Percentiles rank a stretch among this genome's conserved stretches.
Conservation (phyloP, 2,113 vertebrate genomes). For the Crypturellus undulatus region DNA sequence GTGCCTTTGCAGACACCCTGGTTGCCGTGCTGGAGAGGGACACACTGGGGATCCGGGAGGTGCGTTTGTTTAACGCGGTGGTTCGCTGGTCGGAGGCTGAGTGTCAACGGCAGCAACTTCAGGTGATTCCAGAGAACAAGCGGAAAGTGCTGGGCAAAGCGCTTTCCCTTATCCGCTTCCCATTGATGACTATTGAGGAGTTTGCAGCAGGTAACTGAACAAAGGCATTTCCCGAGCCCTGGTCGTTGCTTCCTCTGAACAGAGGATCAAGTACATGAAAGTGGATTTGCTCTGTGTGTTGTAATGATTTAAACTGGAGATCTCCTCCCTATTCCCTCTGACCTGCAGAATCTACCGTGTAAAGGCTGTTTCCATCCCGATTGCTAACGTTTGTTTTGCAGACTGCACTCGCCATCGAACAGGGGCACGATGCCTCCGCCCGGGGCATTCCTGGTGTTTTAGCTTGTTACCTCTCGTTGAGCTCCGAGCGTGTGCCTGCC, state of each 20-base stretch:
- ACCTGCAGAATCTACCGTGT: neutral
- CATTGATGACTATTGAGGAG: constrained; percentile 98
- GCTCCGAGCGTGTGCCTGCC: neutral
- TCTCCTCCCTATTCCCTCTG: neutral
- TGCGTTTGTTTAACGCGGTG: constrained; percentile 90
- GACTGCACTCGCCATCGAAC: neutral
- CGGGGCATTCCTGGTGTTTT: accelerated
- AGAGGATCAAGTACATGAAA: neutral
- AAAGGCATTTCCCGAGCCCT: constrained; percentile 7
- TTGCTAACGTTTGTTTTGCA: neutral
- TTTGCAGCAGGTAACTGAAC: constrained; percentile 91
- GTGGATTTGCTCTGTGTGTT: neutral
- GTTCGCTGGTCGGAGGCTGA: constrained; percentile 96
- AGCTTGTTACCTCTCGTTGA: neutral
- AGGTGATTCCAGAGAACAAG: constrained; percentile 93
- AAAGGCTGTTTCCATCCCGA: neutral
- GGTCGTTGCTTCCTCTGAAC: constrained; percentile 1
- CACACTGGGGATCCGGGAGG: constrained; percentile 93
- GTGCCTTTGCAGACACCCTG: constrained; percentile 86
- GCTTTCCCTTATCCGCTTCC: constrained; percentile 94
- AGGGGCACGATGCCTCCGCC: accelerated
- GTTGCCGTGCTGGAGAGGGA: constrained; percentile 95
- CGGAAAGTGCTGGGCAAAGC: constrained; percentile 92
- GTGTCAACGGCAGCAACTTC: constrained; percentile 93
- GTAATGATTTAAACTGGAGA: neutral